Percentiles rank a stretch among this genome's conserved stretches.
Evolutionary conservation across 1,140 invertebrate species (phyloP).

Genomic region (Drosophila ohnishii): DNA sequence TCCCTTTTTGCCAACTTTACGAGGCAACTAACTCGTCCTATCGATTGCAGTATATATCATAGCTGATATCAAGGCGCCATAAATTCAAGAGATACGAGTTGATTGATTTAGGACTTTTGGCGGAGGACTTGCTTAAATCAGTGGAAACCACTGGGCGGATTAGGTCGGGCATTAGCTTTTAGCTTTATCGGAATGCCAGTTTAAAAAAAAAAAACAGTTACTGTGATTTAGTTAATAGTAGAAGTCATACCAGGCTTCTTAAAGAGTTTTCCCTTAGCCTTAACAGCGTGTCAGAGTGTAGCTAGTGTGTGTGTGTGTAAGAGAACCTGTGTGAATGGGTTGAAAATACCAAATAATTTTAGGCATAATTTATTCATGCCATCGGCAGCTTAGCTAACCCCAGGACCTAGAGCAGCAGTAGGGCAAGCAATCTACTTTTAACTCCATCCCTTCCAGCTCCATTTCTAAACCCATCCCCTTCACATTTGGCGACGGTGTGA

Average conservation of each 20-base stretch:
- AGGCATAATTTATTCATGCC: constrained; percentile 47
- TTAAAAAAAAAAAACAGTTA: constrained; percentile 41
- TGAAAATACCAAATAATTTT: constrained; percentile 25
- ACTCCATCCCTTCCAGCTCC: constrained; percentile 15
- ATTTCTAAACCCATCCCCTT: not conserved
- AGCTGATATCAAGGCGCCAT: constrained; percentile 20
- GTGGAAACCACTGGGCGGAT: constrained; percentile 22
- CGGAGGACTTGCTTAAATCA: constrained; percentile 14
- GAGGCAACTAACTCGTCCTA: constrained; percentile 21
- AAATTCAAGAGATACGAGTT: constrained; percentile 12
- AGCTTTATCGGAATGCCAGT: constrained; percentile 35
- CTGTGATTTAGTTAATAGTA: constrained; percentile 60
- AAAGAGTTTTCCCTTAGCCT: constrained; percentile 40
- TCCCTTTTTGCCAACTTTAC: constrained; percentile 33
- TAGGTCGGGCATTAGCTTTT: constrained; percentile 33
- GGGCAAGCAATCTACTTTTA: constrained; percentile 48
- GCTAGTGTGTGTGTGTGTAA: not conserved
- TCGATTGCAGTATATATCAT: constrained; percentile 8
- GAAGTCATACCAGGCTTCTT: constrained; percentile 18
- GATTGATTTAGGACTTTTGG: constrained; percentile 24
- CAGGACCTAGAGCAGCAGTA: constrained; percentile 21
- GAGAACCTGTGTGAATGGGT: constrained; percentile 5
- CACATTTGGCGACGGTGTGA: not conserved
- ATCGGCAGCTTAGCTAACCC: constrained; percentile 40
- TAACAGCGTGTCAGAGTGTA: constrained; percentile 9